phyloP scores from a whole-genome alignment of 2,888 invertebrate genomes.

The Meganola albula region DNA sequence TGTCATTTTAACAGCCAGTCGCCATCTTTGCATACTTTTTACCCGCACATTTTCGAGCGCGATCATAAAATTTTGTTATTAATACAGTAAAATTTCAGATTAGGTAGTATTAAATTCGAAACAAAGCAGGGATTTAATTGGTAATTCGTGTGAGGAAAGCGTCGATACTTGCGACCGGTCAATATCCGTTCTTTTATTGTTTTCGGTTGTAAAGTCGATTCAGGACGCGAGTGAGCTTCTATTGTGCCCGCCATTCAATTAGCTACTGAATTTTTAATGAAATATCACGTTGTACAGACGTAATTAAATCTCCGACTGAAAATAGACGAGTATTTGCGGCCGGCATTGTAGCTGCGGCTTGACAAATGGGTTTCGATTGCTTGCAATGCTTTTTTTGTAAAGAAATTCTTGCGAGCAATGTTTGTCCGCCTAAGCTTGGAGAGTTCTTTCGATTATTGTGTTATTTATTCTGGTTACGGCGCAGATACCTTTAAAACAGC shows the following conservation, averaged over 20 bases:
- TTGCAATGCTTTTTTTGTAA: no score
- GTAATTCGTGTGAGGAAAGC: slow-evolving; percentile 43
- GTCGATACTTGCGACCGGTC: slow-evolving; percentile 28
- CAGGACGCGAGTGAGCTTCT: slow-evolving; percentile 20
- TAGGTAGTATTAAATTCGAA: slow-evolving; percentile 72
- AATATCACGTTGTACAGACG: slow-evolving; percentile 26
- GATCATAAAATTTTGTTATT: slow-evolving; percentile 69
- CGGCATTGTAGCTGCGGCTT: slow-evolving; percentile 18
- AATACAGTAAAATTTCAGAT: slow-evolving; percentile 75
- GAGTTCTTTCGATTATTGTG: no score
- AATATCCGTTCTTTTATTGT: slow-evolving; percentile 44
- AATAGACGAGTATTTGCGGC: slow-evolving; percentile 25
- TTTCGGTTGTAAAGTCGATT: slow-evolving; percentile 39
- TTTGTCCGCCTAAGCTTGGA: no score
- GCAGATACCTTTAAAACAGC: no score
- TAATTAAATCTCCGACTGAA: slow-evolving; percentile 26
- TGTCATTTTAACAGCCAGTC: slow-evolving; percentile 59
- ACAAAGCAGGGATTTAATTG: slow-evolving; percentile 74
- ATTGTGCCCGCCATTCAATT: slow-evolving; percentile 26
- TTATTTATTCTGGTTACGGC: no score
- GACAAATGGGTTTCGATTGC: slow-evolving; percentile 21
- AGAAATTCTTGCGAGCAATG: no score
- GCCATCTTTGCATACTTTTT: slow-evolving; percentile 47
- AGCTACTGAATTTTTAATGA: slow-evolving; percentile 33
- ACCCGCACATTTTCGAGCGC: slow-evolving; percentile 51